Percentiles rank a stretch among this genome's conserved stretches.
Conservation (phyloP, 2,888 invertebrate genomes). For the Tachina grossa region DNA sequence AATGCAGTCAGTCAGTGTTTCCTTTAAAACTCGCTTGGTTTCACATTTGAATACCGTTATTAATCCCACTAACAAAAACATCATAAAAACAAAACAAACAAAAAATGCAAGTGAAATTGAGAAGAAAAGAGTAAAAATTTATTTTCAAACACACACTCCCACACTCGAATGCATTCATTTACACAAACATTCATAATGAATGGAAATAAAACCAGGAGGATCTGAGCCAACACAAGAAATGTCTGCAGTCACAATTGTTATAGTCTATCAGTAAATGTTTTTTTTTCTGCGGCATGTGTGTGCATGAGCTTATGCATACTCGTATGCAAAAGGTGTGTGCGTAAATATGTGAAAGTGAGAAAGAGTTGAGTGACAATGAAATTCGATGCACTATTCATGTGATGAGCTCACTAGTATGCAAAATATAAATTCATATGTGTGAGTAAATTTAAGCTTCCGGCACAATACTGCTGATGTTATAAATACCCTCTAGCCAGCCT, state of each 20-base stretch:
- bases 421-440: constrained; percentile 24
- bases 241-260: constrained; percentile 63
- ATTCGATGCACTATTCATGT: not conserved
- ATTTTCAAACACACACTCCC: not conserved
- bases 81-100: not conserved
- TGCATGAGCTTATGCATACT: not conserved
- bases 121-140: constrained; percentile 26
- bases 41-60: constrained; percentile 48
- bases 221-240: constrained; percentile 23
- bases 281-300: not conserved
- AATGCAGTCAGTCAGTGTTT: constrained; percentile 16
- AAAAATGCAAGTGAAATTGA: constrained; percentile 11
- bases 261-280: constrained; percentile 52
- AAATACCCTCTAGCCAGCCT: no score
- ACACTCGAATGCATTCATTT: not conserved
- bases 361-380: constrained; percentile 39
- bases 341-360: not conserved
- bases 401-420: not conserved
- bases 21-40: constrained; percentile 38
- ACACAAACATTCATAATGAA: not conserved
- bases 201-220: not conserved
- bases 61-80: constrained; percentile 26
- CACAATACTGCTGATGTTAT: constrained; percentile 43
- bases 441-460: constrained; percentile 47
- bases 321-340: not conserved